Percentiles rank a stretch among this genome's conserved stretches.
Evolutionary conservation across 2,888 invertebrate genomes (phyloP).

Genomic region (Polia nebulosa): DNA sequence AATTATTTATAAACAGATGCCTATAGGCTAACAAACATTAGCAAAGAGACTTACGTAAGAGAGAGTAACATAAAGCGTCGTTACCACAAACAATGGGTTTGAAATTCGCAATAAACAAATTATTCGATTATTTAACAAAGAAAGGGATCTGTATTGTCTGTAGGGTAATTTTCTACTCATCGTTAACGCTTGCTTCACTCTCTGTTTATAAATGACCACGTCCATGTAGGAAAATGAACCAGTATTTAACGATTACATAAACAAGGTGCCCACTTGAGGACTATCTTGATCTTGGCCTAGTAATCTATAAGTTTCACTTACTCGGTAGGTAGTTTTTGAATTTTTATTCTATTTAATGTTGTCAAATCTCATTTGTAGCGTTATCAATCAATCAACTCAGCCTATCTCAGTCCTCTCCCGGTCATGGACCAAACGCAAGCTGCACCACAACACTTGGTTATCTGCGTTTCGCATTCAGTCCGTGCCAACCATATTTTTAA

Average conservation of each 20-base stretch:
- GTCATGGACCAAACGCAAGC: too few relatives aligned
- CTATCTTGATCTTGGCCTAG: not conserved
- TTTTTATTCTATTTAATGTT: too few relatives aligned
- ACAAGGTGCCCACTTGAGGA: not conserved
- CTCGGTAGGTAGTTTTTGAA: not conserved
- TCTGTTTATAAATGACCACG: constrained; percentile 9
- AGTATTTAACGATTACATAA: not conserved
- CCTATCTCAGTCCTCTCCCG: not conserved
- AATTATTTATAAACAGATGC: too few relatives aligned
- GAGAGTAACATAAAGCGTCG: constrained; percentile 34
- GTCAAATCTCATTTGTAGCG: too few relatives aligned
- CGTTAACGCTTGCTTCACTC: constrained; percentile 31
- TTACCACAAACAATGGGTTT: constrained; percentile 51
- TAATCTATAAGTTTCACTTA: too few relatives aligned
- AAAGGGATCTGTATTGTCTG: constrained; percentile 49
- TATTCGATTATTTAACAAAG: constrained; percentile 53
- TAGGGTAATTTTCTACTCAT: constrained; percentile 16
- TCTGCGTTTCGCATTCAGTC: too few relatives aligned
- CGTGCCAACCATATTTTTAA: too few relatives aligned
- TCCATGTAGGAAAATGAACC: not conserved
- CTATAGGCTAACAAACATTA: too few relatives aligned
- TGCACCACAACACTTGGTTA: too few relatives aligned
- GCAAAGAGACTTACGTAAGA: constrained; percentile 34
- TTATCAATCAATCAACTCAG: not conserved
- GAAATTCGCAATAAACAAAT: constrained; percentile 46